Conservation (phyloP, 2,113 vertebrate genomes). For the Ctenomys sociabilis region DNA sequence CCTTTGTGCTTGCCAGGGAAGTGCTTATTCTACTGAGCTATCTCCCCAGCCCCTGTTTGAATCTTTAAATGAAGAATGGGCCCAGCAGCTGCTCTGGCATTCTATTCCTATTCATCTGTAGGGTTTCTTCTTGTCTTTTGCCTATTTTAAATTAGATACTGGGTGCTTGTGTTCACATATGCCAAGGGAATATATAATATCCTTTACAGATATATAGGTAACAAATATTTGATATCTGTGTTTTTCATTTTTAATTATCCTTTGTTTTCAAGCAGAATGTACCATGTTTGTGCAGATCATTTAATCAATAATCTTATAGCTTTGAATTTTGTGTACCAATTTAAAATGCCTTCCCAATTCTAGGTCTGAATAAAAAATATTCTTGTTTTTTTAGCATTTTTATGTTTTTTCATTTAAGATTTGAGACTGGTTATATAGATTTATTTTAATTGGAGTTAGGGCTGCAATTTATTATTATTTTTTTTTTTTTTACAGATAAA, state of each 20-base stretch:
- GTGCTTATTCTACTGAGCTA: too few species aligned
- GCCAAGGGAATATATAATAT: not conserved
- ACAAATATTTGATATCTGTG: not conserved
- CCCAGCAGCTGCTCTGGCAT: not conserved
- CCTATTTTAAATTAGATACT: not conserved
- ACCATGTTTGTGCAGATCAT: not conserved
- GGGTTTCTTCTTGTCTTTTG: not conserved
- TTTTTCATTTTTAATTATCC: not conserved
- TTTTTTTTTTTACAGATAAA: not conserved
- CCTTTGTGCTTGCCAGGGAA: too few species aligned
- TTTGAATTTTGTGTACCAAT: not conserved
- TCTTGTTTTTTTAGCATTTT: not conserved
- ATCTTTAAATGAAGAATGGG: not conserved
- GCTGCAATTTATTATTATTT: not conserved
- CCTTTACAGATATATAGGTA: not conserved
- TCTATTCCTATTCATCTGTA: not conserved
- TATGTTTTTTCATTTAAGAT: not conserved
- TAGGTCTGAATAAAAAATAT: not conserved
- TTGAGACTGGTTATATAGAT: not conserved
- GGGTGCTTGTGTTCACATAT: not conserved
- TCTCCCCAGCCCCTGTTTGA: not conserved
- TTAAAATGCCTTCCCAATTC: not conserved
- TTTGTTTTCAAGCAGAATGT: not conserved
- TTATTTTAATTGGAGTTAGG: constrained; percentile 10
- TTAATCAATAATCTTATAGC: not conserved